Evolutionary conservation across 2,888 invertebrate genomes (phyloP).

Genomic region (Drosophila melanosoma): DNA sequence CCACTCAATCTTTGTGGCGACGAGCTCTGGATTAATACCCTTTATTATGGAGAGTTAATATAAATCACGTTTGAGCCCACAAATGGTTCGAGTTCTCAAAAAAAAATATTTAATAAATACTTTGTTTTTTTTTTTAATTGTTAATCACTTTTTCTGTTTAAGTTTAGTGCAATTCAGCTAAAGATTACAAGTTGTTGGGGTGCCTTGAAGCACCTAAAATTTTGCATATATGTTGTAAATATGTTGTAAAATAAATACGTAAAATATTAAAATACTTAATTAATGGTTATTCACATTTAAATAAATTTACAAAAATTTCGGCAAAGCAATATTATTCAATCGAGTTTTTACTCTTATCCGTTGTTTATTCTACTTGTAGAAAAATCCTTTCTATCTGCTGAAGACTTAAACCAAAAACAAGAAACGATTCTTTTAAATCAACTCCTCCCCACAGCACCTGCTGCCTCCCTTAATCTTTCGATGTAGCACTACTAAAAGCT

Average conservation of each 20-base stretch:
- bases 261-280: neutral
- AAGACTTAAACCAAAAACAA: neutral
- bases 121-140: neutral
- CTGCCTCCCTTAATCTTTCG: neutral
- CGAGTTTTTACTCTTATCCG: neutral
- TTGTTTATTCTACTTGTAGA: neutral
- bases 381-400: neutral
- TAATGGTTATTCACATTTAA: neutral
- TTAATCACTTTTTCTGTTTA: neutral
- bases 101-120: neutral
- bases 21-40: neutral
- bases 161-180: neutral
- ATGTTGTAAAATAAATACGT: neutral
- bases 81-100: neutral
- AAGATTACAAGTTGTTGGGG: too few species aligned
- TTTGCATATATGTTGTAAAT: neutral
- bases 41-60: neutral
- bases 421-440: slow-evolving; percentile 20
- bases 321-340: neutral
- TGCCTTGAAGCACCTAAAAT: too few species aligned
- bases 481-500: slow-evolving; percentile 26
- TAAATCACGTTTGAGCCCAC: neutral
- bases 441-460: neutral
- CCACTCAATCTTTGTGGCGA: neutral
- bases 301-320: neutral